Evolutionary conservation across 2,113 vertebrate genomes (phyloP).

Genomic region (Leiothrix lutea): DNA sequence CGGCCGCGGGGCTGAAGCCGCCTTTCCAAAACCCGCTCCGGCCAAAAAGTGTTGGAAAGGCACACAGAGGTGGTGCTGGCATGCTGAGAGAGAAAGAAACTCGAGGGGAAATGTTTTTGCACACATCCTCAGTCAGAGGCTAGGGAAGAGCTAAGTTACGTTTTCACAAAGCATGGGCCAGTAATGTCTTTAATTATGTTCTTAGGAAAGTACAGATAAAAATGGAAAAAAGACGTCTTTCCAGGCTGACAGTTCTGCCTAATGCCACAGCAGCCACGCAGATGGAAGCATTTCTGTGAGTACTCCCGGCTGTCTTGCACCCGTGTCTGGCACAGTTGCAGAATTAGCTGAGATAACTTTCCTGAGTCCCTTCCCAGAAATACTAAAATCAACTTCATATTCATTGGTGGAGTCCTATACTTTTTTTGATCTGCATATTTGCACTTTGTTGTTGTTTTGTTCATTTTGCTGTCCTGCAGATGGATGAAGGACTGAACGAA

Average conservation of each 20-base stretch:
- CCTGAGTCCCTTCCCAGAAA: neutral
- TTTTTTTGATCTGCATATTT: neutral
- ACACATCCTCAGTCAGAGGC: neutral
- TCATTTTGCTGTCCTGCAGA: neutral
- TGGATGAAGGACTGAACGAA: neutral
- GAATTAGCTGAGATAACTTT: neutral
- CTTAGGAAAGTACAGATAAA: neutral
- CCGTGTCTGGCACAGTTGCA: neutral
- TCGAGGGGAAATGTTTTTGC: neutral
- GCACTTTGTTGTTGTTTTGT: neutral
- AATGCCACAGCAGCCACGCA: neutral
- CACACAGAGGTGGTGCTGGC: neutral
- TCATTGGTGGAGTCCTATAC: neutral
- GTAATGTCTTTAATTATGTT: neutral
- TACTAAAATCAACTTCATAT: neutral
- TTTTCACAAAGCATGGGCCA: neutral
- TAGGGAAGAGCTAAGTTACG: neutral
- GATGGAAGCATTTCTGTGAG: neutral
- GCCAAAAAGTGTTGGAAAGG: neutral
- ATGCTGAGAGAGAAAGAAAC: neutral
- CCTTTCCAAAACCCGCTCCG: neutral
- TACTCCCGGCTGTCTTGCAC: neutral
- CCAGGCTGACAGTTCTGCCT: neutral
- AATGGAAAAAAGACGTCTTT: neutral
- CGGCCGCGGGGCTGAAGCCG: neutral